These are phyloP conservation scores for Bufo bufo DNA, from an alignment of 2,113 vertebrate genomes.

Conservation along the genomic window DNA sequence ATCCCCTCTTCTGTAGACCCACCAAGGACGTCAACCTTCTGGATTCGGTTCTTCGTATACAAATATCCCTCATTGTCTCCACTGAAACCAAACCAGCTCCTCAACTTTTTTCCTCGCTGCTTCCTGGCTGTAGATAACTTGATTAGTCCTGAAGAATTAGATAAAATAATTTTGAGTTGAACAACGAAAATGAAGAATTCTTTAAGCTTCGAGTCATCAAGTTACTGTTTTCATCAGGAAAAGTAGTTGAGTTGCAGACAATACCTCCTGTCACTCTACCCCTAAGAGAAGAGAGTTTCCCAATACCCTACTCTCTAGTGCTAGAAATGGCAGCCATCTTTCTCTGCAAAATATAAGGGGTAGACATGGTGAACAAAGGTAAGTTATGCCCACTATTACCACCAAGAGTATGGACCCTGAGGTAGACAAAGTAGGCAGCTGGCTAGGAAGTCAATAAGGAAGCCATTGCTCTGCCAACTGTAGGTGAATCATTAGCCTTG, in stretches of 20 bases:
- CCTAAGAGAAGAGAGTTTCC: neutral
- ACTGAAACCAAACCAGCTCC: neutral
- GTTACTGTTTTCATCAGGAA: constrained; percentile 1
- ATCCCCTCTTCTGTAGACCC: constrained; percentile 18
- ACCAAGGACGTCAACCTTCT: neutral
- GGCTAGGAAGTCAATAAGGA: neutral
- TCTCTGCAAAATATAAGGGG: neutral
- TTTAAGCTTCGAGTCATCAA: neutral
- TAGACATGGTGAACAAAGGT: neutral
- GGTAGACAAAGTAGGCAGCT: neutral
- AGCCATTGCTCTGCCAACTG: neutral
- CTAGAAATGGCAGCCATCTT: neutral
- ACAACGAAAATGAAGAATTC: neutral
- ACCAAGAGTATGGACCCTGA: neutral
- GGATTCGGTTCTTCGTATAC: neutral
- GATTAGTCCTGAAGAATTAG: constrained; percentile 4
- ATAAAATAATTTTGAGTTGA: neutral
- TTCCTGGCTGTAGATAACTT: neutral
- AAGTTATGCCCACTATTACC: neutral
- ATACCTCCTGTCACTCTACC: neutral
- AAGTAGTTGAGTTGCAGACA: neutral
- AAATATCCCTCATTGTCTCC: neutral
- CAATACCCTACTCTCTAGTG: neutral
- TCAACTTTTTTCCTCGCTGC: too few relatives aligned
- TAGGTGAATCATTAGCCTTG: neutral